Evolutionary conservation across 1,140 invertebrate species (phyloP).

Genomic region (Protaetia brevitarsis): DNA sequence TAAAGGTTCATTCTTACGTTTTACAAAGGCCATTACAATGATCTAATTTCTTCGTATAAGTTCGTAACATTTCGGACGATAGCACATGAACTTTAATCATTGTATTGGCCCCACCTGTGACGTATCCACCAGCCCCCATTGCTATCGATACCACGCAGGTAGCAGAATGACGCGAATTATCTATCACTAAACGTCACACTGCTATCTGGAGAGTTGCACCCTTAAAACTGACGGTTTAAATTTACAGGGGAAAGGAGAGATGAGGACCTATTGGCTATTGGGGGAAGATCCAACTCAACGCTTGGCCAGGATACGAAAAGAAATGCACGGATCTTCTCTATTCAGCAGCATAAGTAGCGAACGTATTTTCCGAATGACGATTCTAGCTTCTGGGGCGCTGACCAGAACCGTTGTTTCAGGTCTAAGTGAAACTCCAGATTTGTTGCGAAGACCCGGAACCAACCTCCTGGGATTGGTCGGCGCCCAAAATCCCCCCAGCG

Average conservation of each 20-base stretch:
- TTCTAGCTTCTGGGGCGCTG: too few species aligned
- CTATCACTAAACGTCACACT: too few species aligned
- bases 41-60: too few species aligned
- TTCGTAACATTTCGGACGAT: too few species aligned
- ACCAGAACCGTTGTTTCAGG: slow-evolving; percentile 37
- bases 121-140: too few species aligned
- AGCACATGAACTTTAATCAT: too few species aligned
- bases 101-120: too few species aligned
- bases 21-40: too few species aligned
- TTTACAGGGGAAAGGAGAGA: slow-evolving; percentile 68
- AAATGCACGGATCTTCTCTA: slow-evolving; percentile 43
- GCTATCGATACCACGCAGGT: too few species aligned
- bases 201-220: too few species aligned
- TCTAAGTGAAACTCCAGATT: slow-evolving; percentile 44
- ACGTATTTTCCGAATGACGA: slow-evolving; percentile 32
- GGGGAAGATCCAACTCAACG: slow-evolving; percentile 56
- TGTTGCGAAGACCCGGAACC: slow-evolving; percentile 32
- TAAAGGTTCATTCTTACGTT: slow-evolving; percentile 57
- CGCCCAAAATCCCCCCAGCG: not conserved
- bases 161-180: too few species aligned
- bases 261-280: slow-evolving; percentile 73
- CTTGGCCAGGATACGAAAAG: slow-evolving; percentile 41
- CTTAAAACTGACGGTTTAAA: too few species aligned
- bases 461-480: slow-evolving; percentile 1
- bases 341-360: slow-evolving; percentile 46